These are phyloP conservation scores for Agapostemon virescens DNA, from an alignment of 2,888 invertebrate genomes.

Conservation along the genomic window DNA sequence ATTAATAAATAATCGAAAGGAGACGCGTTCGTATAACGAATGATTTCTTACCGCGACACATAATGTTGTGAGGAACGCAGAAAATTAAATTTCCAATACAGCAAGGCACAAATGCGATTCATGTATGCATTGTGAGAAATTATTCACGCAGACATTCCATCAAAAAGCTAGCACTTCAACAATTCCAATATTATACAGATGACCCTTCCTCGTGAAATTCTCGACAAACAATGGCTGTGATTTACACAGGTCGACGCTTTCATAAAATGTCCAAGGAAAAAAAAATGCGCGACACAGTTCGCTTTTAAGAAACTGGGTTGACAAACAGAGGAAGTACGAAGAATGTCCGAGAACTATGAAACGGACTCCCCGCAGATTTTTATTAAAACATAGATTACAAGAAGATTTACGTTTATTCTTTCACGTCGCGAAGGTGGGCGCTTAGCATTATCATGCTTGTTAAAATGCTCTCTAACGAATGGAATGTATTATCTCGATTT, in stretches of 20 bases:
- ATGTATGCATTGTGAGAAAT: not conserved
- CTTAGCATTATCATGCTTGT: not conserved
- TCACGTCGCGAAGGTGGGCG: not conserved
- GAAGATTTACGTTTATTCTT: not conserved
- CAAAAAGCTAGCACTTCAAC: not conserved
- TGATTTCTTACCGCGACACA: not conserved
- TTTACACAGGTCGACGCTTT: slow-evolving; percentile 28
- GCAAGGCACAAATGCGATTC: not conserved
- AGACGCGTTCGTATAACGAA: not conserved
- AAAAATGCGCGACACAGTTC: slow-evolving; percentile 28
- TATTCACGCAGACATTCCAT: not conserved
- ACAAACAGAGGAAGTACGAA: slow-evolving; percentile 1
- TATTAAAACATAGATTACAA: not conserved
- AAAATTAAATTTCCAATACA: no score
- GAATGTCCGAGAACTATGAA: not conserved
- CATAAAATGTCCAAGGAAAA: not conserved
- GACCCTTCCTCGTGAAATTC: not conserved
- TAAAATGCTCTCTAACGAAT: not conserved
- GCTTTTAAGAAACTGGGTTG: slow-evolving; percentile 27
- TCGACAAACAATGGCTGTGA: slow-evolving; percentile 22
- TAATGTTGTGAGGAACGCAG: not conserved
- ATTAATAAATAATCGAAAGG: not conserved
- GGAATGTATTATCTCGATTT: no score
- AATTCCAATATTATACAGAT: not conserved
- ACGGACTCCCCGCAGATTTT: not conserved